Evolutionary conservation across 2,113 vertebrate species (phyloP).

Genomic region (Rhinichthys klamathensis): DNA sequence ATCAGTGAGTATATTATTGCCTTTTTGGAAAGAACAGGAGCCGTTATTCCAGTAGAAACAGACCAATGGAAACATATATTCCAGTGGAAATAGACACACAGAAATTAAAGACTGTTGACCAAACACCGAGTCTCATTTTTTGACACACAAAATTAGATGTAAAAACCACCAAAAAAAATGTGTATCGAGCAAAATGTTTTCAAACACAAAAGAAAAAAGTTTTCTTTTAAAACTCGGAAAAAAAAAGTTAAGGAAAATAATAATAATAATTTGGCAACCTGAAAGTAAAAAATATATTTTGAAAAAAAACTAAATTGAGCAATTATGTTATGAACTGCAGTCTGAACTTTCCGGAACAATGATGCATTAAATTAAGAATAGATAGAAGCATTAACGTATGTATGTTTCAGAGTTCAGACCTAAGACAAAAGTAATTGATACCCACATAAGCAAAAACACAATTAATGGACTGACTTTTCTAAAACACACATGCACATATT

Average conservation of each 20-base stretch:
- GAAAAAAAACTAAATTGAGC: background rate
- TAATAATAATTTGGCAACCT: background rate
- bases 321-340: background rate
- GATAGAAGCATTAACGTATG: background rate
- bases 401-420: background rate
- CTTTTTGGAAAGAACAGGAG: no score
- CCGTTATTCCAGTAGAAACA: background rate
- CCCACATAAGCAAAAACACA: conserved; percentile 8
- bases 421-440: conserved; percentile 17
- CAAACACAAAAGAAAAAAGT: background rate
- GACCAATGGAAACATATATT: background rate
- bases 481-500: conserved; percentile 37
- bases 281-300: background rate
- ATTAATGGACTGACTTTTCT: background rate
- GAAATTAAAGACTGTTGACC: no score
- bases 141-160: background rate
- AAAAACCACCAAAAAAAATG: no score
- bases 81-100: no score
- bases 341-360: background rate
- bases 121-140: no score
- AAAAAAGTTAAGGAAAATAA: background rate
- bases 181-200: background rate
- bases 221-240: background rate
- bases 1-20: background rate
- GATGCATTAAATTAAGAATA: background rate